These are phyloP conservation scores for Parotia lawesii DNA, from an alignment of 2,113 vertebrate genomes.

Conservation along the genomic window DNA sequence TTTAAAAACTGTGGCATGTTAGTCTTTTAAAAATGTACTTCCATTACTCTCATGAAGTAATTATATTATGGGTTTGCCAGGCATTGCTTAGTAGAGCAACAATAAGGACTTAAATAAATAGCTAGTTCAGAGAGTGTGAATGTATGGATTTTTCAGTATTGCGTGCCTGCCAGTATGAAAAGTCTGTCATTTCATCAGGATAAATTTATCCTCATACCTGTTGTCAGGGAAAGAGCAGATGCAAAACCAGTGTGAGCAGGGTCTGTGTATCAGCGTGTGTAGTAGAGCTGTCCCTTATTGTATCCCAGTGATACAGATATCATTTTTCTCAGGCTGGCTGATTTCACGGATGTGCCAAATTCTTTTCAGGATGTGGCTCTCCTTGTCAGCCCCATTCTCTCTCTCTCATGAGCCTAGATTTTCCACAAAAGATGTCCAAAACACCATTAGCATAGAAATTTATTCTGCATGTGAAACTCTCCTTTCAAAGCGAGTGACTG, in stretches of 20 bases:
- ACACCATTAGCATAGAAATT: background rate
- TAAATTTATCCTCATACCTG: background rate
- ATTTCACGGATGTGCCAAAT: background rate
- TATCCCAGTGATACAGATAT: background rate
- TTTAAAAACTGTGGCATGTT: background rate
- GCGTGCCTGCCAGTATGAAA: background rate
- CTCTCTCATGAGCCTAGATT: background rate
- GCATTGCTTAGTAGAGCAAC: background rate
- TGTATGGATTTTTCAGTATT: background rate
- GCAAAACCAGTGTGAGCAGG: background rate
- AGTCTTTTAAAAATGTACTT: background rate
- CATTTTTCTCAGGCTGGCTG: background rate
- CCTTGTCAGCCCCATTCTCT: background rate
- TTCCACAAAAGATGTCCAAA: background rate
- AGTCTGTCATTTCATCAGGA: background rate
- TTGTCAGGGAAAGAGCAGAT: background rate
- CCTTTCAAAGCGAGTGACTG: background rate
- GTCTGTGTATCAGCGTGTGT: background rate
- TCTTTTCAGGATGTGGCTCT: background rate
- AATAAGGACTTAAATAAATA: background rate
- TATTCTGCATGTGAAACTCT: background rate
- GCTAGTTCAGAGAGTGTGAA: background rate
- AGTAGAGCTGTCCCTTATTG: background rate
- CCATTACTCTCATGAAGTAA: background rate
- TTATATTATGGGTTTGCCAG: background rate